Base-by-base conservation (phyloP, 1,140 invertebrate genomes). In the Arion vulgaris region DNA sequence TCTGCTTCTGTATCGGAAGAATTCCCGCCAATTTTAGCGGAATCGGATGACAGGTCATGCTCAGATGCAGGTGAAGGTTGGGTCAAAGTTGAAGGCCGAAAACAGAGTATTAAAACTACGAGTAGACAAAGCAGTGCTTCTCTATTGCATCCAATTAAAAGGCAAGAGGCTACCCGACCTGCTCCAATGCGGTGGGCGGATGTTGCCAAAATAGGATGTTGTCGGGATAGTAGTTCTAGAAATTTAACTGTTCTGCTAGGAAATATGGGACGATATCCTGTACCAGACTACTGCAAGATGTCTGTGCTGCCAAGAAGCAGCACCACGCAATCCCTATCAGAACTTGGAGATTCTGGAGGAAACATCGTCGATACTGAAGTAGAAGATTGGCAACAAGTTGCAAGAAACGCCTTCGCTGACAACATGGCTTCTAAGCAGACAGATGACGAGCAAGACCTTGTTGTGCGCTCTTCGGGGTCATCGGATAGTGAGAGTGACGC, bases 201-300 rank as follows among this genome's bases (percentile, higher is more conserved):
- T 73, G 79, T 81, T 13, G 79, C 79, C 32, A 81, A 73, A 36
- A 49, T 81, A 11, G 79, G 79, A 1, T 81, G 69, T 36, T 69
- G 34, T 36, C 45, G 51, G 41, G 75, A 80, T 32, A 38, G 11
- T 23, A 15, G 32, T 53, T 11, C 34, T 4, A 41, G 36, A 38
- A 69, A 80, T n/a, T 39, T 69, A 17, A 68, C 57, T 7, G 57
- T 68, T 57, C 36, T 68, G 5, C 57, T 69, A 15, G 39, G 62
- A 19, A 62, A 80, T 26, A n/a, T 45, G 17, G 36, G 38, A 7
- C 38, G 57, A 15, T 69, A 1, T 26, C 7, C 72, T 9, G 39
- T 17, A 13, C n/a, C 72, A 11, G 72, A 74, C 13, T 74, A 45
- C n/a, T 74, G 23, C 72, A 74, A 74, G 39, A 28, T 45, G 72